Evolutionary conservation across 2,113 vertebrate species (phyloP), one percentile per base, ranked within the genome.

Genomic region (Hydropotes inermis): DNA sequence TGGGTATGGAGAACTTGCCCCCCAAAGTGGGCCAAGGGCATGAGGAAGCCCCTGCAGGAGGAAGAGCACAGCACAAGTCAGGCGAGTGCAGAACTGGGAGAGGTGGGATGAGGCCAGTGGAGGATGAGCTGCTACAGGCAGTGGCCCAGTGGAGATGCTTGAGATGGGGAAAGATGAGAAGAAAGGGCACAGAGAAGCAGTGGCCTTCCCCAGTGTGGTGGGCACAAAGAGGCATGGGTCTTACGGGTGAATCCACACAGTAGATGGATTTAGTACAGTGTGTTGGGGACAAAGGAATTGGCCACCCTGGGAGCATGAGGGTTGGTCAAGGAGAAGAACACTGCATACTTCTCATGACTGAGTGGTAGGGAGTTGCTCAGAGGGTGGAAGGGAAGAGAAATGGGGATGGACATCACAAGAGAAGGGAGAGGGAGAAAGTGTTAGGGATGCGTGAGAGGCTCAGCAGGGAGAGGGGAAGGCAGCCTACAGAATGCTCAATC

Each of bases 161-260:
- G n/a, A 70, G n/a, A 70, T 23, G 67, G n/a, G 0, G n/a, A n/a
- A 28, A 45, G 8, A 11, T 3, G 14, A 64, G 76, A 21, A 5
- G 27, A 52, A 70, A 64, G 58, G 25, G 17, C 21, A 6, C 19
- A 12, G 50, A n/a, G 17, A 30, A 15, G 27, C 39, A 27, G 36
- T 7, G 21, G 11, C 1, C 15, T 50, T 54, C 13, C 52, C 7
- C 61, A 57, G 14, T 2, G 8, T 1, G 7, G 14, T 0, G 17
- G 21, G 55, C 33, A 33, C 7, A 0, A 17, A 39, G 70, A 43
- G 16, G 55, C 7, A 52, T 13, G 21, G 36, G 54, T 27, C 5
- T 10, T 50, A 47, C 36, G 28, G 33, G 2, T 30, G 15, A 93
- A 33, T 10, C 11, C 12, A 33, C 36, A 83, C 6, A 67, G 57